Base-by-base conservation (phyloP, 2,888 invertebrate species). In the Perizoma flavofasciatum region DNA sequence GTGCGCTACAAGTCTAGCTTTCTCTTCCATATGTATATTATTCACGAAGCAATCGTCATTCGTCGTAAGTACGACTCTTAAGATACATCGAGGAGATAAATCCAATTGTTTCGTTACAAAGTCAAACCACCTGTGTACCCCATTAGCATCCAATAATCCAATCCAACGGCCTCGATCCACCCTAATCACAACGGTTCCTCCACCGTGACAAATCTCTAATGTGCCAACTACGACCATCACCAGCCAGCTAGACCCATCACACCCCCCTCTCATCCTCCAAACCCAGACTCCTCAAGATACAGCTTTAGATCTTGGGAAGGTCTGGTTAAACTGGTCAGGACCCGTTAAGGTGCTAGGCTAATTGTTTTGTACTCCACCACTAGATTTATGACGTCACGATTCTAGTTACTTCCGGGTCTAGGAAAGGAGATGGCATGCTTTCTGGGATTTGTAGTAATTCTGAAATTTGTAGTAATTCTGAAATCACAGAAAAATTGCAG, bases 201-300 rank as follows among this genome's bases (percentile, higher is more conserved):
- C 70, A 67, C 81, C 84, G 79, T 84, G 83, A 83, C 85, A 82
- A 86, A 86, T 85, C 78, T 78, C 72, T 85, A 85, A 86, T 84
- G 76, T 78, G 74, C 75, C 78, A 73, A 78, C 76, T 74, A 69
- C 67, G 69, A 61, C 61, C 55, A 60, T 11, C 59, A 68, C 84
- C 82, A 81, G 63, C 49, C 39, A 56, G 35, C 51, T 39, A 67
- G 79, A 73, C 63, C 79, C 61, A 37, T 55, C 59, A 52, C 60
- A 58, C 66, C 58, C 54, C 61, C 47, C 59, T 32, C 62, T 46
- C 53, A 49, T 62, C 49, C 56, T 50, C 63, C 44, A 59, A 64
- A 64, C 41, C 61, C 22, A 64, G 59, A 61, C 55, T 44, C 49
- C 22, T 41, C 43, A 33, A 45, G 62, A 56, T 39, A 58, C 48